Percentiles rank a stretch among this genome's conserved stretches.
phyloP scores from a whole-genome alignment of 2,888 invertebrate species.

The Sesia bembeciformis region DNA sequence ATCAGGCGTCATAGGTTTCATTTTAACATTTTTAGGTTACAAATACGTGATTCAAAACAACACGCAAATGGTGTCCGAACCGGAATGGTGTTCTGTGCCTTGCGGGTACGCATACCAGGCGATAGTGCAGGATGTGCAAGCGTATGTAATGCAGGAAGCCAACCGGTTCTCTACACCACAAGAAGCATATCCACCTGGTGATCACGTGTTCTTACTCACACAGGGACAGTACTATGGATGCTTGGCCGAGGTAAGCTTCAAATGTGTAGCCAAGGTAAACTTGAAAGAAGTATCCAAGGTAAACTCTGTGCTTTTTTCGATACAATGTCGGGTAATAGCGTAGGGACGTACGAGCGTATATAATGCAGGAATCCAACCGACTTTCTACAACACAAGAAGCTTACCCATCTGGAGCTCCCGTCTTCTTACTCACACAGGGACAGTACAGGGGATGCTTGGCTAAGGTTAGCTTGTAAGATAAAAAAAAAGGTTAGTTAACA shows the following conservation, averaged over 20 bases:
- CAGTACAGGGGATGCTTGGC: constrained; percentile 89
- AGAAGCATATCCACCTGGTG: constrained; percentile 78
- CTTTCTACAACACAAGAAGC: constrained; percentile 56
- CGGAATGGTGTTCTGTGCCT: constrained; percentile 79
- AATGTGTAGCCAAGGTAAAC: too few species aligned
- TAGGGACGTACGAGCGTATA: too few species aligned
- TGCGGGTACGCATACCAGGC: constrained; percentile 82
- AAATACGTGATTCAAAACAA: constrained; percentile 71
- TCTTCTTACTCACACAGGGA: constrained; percentile 83
- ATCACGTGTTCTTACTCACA: constrained; percentile 81
- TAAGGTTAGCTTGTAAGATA: constrained; percentile 76
- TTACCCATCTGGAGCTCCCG: constrained; percentile 78
- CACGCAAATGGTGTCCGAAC: constrained; percentile 76
- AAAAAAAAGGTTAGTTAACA: too few species aligned
- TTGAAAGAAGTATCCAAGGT: too few species aligned
- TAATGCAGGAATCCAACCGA: constrained; percentile 13
- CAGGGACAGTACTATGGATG: constrained; percentile 87
- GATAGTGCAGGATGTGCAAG: constrained; percentile 45
- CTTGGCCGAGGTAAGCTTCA: constrained; percentile 78
- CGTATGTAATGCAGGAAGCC: constrained; percentile 23
- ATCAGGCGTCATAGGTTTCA: background rate
- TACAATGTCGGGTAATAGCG: too few species aligned
- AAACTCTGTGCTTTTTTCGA: too few species aligned
- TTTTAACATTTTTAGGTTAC: constrained; percentile 31
- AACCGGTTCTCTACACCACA: constrained; percentile 34